These are phyloP conservation scores for Pseudorhiza aurosa DNA, from an alignment of 30 jellyfish, hydroid and myxozoan genomes.

Conservation along the genomic window DNA sequence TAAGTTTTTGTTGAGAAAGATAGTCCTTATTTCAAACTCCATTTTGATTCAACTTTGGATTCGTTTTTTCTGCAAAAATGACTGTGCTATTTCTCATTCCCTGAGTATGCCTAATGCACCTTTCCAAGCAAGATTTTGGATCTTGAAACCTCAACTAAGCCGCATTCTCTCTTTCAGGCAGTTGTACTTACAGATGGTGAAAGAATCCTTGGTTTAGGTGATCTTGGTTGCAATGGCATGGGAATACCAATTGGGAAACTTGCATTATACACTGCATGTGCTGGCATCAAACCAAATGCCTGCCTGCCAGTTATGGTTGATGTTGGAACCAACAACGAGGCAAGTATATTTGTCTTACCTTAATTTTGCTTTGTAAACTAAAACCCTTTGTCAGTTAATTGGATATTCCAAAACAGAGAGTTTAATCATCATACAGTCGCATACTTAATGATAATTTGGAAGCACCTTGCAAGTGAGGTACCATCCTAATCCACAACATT, in stretches of 20 bases:
- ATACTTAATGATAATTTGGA: too few relatives aligned
- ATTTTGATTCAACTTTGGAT: neutral
- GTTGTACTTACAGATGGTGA: slow-evolving; percentile 98
- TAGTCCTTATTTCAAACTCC: neutral
- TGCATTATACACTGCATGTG: slow-evolving; percentile 98
- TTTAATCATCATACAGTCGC: too few relatives aligned
- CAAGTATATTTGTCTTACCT: slow-evolving; percentile 3
- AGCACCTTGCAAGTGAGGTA: too few relatives aligned
- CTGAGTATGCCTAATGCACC: too few relatives aligned
- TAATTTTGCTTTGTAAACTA: too few relatives aligned
- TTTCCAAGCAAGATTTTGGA: too few relatives aligned
- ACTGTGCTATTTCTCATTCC: too few relatives aligned
- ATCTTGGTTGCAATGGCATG: slow-evolving; percentile 98
- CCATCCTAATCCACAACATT: too few relatives aligned
- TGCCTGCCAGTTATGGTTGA: slow-evolving; percentile 92
- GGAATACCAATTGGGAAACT: slow-evolving; percentile 97
- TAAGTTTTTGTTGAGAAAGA: neutral
- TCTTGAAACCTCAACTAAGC: too few relatives aligned
- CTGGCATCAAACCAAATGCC: slow-evolving; percentile 95
- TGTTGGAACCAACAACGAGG: slow-evolving; percentile 97
- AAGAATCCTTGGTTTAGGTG: slow-evolving; percentile 96
- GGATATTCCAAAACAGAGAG: too few relatives aligned
- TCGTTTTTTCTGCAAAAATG: neutral
- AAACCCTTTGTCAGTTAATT: too few relatives aligned
- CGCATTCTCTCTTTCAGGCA: slow-evolving; percentile 62